Conservation (phyloP, 2,888 invertebrate species). For the Eudemis profundana region DNA sequence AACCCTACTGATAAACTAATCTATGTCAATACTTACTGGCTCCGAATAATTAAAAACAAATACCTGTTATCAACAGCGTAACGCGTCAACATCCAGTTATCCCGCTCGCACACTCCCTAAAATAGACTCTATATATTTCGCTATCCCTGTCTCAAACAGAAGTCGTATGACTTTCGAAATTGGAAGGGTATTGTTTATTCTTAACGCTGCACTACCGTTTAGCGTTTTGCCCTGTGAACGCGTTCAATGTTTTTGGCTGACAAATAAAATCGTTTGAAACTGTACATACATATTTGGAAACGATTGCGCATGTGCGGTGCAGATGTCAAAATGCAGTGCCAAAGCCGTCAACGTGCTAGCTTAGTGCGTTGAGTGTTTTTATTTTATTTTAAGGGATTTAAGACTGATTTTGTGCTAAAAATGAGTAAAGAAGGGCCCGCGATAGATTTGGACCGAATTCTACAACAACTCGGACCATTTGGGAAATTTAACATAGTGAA, state of each 20-base stretch:
- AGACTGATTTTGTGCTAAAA: slow-evolving; percentile 52
- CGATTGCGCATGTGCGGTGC: slow-evolving; percentile 28
- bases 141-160: slow-evolving; percentile 20
- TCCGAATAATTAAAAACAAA: slow-evolving; percentile 17
- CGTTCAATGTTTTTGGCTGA: slow-evolving; percentile 24
- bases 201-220: slow-evolving; percentile 35
- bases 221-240: slow-evolving; percentile 30
- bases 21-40: slow-evolving; percentile 14
- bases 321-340: slow-evolving; percentile 36
- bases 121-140: not conserved
- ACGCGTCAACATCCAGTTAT: slow-evolving; percentile 10
- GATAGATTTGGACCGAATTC: slow-evolving; percentile 68
- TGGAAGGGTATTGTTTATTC: slow-evolving; percentile 37
- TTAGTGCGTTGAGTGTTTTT: slow-evolving; percentile 21
- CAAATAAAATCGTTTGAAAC: not conserved
- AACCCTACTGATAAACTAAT: slow-evolving; percentile 30
- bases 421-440: slow-evolving; percentile 61
- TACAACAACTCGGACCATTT: slow-evolving; percentile 73
- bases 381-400: slow-evolving; percentile 49
- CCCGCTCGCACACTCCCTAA: slow-evolving; percentile 13
- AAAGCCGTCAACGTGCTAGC: slow-evolving; percentile 14
- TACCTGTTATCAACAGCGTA: slow-evolving; percentile 4
- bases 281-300: not conserved
- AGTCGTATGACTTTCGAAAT: slow-evolving; percentile 3
- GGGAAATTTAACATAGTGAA: slow-evolving; percentile 76